Percentiles rank a stretch among this genome's conserved stretches.
These are phyloP conservation scores for Drosophila micromelanica DNA, from an alignment of 1,140 invertebrate genomes.

Conservation along the genomic window DNA sequence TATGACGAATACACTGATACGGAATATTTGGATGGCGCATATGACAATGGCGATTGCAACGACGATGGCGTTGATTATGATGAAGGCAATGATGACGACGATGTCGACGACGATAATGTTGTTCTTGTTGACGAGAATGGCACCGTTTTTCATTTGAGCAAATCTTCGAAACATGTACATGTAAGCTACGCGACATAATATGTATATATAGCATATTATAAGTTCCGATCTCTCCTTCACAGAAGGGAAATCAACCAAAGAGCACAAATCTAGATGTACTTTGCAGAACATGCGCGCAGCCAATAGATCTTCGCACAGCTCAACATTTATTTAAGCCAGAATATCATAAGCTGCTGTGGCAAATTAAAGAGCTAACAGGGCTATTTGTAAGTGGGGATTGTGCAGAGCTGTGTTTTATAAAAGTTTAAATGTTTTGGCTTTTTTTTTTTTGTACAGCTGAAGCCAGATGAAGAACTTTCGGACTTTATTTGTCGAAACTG, in stretches of 20 bases:
- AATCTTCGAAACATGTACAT: neutral
- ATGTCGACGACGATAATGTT: neutral
- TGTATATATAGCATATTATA: neutral
- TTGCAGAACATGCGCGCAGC: slow-evolving; percentile 57
- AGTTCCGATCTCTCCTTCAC: neutral
- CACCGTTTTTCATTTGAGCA: neutral
- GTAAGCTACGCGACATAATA: neutral
- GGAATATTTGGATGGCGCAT: slow-evolving; percentile 26
- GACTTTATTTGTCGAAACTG: slow-evolving; percentile 49
- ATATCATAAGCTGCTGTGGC: slow-evolving; percentile 17
- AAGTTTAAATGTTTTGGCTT: neutral
- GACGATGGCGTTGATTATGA: neutral
- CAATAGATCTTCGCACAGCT: slow-evolving; percentile 12
- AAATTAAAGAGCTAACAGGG: slow-evolving; percentile 46
- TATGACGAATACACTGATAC: slow-evolving; percentile 16
- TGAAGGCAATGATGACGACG: neutral
- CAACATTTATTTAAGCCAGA: slow-evolving; percentile 39
- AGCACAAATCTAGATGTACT: neutral
- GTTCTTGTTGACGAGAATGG: neutral
- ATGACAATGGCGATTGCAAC: slow-evolving; percentile 5
- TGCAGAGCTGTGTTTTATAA: neutral
- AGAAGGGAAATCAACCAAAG: neutral
- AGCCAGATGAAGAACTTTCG: slow-evolving; percentile 28
- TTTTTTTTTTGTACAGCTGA: slow-evolving; percentile 19
- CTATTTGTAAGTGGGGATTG: slow-evolving; percentile 32